phyloP scores from a whole-genome alignment of 2,113 vertebrate genomes.

The Entomyzon cyanotis region DNA sequence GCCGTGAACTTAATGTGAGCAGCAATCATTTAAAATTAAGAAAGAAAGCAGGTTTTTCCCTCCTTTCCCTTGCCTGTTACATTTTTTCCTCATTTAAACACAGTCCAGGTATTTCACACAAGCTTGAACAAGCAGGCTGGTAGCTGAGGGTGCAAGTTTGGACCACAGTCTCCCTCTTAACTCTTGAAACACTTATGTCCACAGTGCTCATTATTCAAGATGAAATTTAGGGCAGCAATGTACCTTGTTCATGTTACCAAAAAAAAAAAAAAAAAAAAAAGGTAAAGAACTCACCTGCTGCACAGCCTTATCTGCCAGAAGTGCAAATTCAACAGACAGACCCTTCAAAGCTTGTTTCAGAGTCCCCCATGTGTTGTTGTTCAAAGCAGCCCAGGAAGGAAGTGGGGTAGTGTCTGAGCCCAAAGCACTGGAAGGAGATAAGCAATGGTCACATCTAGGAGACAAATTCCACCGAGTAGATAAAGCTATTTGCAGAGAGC shows the following conservation, averaged over 20 bases:
- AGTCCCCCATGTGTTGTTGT: slow-evolving; percentile 84
- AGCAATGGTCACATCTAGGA: not conserved
- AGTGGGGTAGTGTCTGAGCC: slow-evolving; percentile 88
- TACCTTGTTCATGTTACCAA: not conserved
- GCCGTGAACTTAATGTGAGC: not conserved
- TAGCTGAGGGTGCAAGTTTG: not conserved
- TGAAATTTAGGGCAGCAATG: not conserved
- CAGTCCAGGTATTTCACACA: not conserved
- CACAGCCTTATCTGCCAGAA: slow-evolving; percentile 91
- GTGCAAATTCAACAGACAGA: slow-evolving; percentile 90
- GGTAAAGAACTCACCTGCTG: slow-evolving; percentile 82
- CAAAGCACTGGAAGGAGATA: slow-evolving; percentile 75
- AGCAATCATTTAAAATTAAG: not conserved
- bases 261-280: fast-evolving
- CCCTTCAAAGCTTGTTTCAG: slow-evolving; percentile 90
- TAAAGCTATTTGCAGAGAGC: not conserved
- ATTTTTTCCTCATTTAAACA: not conserved
- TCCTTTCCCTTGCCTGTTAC: not conserved
- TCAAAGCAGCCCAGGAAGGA: slow-evolving; percentile 84
- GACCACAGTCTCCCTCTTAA: not conserved
- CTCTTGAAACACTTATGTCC: not conserved
- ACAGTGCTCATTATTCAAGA: not conserved
- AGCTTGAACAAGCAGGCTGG: not conserved
- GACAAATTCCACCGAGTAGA: not conserved
- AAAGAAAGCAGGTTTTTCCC: not conserved